Base-by-base conservation (phyloP, 1,140 invertebrate species). In the Drosophila pandora region DNA sequence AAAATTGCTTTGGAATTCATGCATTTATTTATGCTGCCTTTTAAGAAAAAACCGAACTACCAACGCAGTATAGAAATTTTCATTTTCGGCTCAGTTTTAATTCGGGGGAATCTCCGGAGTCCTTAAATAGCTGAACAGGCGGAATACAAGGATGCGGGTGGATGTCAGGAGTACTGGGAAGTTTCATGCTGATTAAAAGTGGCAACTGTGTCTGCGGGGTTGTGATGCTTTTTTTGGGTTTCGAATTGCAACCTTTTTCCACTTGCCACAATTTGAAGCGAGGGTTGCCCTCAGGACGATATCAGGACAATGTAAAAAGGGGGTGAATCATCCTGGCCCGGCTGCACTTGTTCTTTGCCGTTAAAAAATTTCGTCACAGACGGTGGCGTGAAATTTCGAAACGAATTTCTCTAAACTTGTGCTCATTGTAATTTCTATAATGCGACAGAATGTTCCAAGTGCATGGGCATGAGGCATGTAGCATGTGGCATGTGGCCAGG, bases 321-420 rank as follows among this genome's bases (percentile, higher is more conserved):
- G 57, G 53, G 47, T 70, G 67, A 70, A 64, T 70, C 67, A 70
- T 70, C 71, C 63, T 57, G 59, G 59, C 59, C 28, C 56, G 17
- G 47, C 21, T 88, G 75, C 83, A 83, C 83, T 88, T 88, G 83
- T 88, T 67, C 61, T 45, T 43, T 58, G 61, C 37, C 30, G n/a
- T 32, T 10, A 30, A 47, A 59, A 88, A 88, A 87, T 90, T 90
- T 90, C 79, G 82, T 90, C 81, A 89, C 90, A 91, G 90, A 91
- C 83, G 81, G 84, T 90, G 78, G 82, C 90, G 82, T 91, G 90
- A 91, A 91, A 91, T 91, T 91, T 91, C 89, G 90, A 67, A 91
- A 91, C 90, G 90, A 91, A 91, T 90, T 90, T 87, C 67, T 85
- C 72, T 75, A 72, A 88, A 88, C 72, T 80, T 71, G 49, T 7